Evolutionary conservation across 2,888 invertebrate genomes (phyloP).

Genomic region (Leptura quadrifasciata): DNA sequence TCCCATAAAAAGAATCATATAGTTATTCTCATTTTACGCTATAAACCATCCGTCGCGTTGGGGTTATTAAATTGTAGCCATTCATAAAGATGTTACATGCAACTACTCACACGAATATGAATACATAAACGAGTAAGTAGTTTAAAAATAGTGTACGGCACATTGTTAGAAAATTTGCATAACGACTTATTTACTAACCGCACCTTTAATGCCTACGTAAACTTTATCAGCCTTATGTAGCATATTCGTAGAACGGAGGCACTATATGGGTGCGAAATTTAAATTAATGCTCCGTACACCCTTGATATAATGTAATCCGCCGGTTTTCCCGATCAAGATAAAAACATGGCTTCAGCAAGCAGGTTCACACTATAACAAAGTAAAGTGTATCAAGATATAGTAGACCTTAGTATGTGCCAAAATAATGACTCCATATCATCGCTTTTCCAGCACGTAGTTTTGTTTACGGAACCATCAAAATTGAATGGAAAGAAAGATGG

Average conservation of each 20-base stretch:
- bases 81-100: constrained; percentile 27
- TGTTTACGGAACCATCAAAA: constrained; percentile 36
- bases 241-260: constrained; percentile 16
- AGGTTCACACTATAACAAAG: constrained; percentile 35
- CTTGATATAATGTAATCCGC: constrained; percentile 35
- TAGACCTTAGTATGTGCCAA: constrained; percentile 22
- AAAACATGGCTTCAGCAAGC: constrained; percentile 30
- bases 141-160: constrained; percentile 23
- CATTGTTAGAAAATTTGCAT: constrained; percentile 23
- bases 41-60: too few species aligned
- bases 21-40: too few species aligned
- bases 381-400: constrained; percentile 36
- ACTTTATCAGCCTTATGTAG: constrained; percentile 29
- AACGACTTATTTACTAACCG: constrained; percentile 26
- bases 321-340: constrained; percentile 36
- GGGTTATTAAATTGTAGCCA: neutral
- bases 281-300: constrained; percentile 30
- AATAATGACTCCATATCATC: constrained; percentile 7
- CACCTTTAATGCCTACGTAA: constrained; percentile 28
- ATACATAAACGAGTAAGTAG: constrained; percentile 21
- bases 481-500: constrained; percentile 32
- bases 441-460: constrained; percentile 29
- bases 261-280: constrained; percentile 32
- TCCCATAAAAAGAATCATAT: too few species aligned
- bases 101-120: neutral